phyloP scores from a whole-genome alignment of 2,888 invertebrate genomes.

The Priocnemis perturbator region DNA sequence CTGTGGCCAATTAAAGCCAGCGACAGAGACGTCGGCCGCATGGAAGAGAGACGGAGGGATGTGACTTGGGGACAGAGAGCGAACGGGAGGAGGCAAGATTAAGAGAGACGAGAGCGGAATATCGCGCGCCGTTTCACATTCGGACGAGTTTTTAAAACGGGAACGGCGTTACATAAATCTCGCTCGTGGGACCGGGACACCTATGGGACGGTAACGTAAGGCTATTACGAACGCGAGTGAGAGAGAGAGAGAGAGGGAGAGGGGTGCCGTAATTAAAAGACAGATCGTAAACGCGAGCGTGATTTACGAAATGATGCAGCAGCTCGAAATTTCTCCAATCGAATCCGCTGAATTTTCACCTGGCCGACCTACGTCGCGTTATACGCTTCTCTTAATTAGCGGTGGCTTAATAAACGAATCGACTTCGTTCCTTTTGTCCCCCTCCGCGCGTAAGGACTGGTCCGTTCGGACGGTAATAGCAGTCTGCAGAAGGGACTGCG shows the following conservation, averaged over 20 bases:
- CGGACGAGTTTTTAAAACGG: conserved; percentile 14
- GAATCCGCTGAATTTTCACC: conserved; percentile 20
- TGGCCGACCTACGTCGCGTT: too few species aligned
- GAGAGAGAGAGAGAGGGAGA: background rate
- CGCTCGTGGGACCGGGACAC: conserved; percentile 19
- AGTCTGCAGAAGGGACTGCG: too few species aligned
- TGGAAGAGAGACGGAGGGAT: background rate
- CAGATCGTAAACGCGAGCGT: conserved; percentile 22
- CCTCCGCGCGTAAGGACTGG: too few species aligned
- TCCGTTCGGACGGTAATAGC: too few species aligned
- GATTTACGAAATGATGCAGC: conserved; percentile 18
- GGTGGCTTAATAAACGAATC: too few species aligned
- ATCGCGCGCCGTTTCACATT: conserved; percentile 16
- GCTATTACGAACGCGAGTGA: background rate
- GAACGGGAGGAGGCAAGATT: background rate
- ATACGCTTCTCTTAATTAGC: too few species aligned
- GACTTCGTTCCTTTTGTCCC: too few species aligned
- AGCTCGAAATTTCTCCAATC: too few species aligned
- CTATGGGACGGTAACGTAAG: background rate
- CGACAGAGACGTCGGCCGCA: background rate
- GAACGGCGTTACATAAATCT: conserved; percentile 34
- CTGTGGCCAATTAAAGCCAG: conserved; percentile 2
- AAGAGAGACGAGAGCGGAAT: background rate
- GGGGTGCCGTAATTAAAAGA: conserved; percentile 34
- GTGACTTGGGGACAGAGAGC: background rate